Evolutionary conservation across 2,113 vertebrate species (phyloP).

Genomic region (Dasyprocta punctata): DNA sequence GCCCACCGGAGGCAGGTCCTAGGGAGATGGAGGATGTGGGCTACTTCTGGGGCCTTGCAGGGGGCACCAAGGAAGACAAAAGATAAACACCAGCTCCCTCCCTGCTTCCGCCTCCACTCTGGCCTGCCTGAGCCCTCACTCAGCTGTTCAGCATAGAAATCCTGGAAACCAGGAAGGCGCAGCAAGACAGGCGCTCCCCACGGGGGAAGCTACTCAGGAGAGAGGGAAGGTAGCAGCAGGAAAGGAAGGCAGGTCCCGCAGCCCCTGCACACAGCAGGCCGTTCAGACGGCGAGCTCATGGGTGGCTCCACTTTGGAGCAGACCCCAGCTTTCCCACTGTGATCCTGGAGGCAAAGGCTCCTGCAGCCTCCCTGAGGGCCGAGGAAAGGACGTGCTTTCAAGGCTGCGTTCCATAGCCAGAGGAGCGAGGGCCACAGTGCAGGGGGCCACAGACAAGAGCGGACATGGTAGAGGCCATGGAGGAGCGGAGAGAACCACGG

Average conservation of each 20-base stretch:
- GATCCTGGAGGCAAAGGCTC: neutral
- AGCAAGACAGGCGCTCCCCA: neutral
- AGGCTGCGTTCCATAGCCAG: neutral
- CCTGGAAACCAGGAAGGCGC: neutral
- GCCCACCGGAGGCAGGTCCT: fast-evolving
- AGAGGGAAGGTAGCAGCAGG: neutral
- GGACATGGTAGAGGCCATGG: neutral
- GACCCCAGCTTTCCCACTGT: neutral
- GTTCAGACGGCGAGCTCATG: neutral
- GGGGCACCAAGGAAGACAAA: neutral
- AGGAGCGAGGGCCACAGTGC: fast-evolving
- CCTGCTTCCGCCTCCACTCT: too few relatives aligned
- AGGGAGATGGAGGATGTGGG: neutral
- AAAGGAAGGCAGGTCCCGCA: neutral
- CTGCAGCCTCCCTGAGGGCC: neutral
- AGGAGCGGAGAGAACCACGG: neutral
- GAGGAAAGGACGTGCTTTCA: neutral
- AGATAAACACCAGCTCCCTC: neutral
- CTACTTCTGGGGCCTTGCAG: neutral
- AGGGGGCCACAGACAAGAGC: neutral
- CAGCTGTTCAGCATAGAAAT: neutral
- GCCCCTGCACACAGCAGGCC: neutral
- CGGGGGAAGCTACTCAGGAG: neutral
- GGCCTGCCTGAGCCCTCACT: neutral
- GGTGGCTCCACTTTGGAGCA: neutral